Conservation (phyloP, 2,113 vertebrate species). For the Chascanopsetta lugubris region DNA sequence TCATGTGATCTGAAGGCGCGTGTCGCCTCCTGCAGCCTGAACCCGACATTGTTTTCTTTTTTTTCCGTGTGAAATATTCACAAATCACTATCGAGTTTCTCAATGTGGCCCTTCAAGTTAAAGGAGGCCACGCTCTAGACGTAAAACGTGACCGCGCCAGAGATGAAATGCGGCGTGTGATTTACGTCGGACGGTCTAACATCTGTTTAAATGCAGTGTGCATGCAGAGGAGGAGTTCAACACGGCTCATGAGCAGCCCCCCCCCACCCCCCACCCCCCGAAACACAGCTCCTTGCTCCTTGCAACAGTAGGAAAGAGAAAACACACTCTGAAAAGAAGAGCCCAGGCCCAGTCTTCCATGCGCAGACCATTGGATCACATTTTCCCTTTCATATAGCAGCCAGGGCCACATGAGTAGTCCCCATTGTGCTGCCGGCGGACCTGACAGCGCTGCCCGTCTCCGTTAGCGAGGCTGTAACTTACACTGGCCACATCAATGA, state of each 20-base stretch:
- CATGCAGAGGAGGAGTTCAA: constrained; percentile 57
- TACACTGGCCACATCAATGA: constrained; percentile 67
- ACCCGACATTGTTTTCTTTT: background rate
- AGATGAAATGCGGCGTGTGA: constrained; percentile 72
- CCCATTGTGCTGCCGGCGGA: constrained; percentile 69
- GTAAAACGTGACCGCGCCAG: constrained; percentile 63
- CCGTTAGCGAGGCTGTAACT: constrained; percentile 63
- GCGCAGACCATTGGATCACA: constrained; percentile 68
- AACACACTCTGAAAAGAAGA: constrained; percentile 65
- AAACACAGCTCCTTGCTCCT: constrained; percentile 63
- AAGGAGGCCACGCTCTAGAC: constrained; percentile 64
- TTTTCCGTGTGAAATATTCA: constrained; percentile 51
- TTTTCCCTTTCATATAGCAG: constrained; percentile 74
- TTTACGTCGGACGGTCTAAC: constrained; percentile 68
- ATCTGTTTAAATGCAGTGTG: constrained; percentile 75
- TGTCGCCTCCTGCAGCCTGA: constrained; percentile 15
- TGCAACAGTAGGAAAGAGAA: constrained; percentile 67
- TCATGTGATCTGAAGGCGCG: constrained; percentile 21
- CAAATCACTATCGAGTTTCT: constrained; percentile 63
- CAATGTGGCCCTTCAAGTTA: constrained; percentile 67
- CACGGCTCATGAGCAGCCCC: constrained; percentile 38
- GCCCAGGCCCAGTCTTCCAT: constrained; percentile 56
- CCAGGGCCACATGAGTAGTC: constrained; percentile 72
- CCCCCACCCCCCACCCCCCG: constrained; percentile 47
- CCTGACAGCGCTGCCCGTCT: constrained; percentile 63